Conservation (phyloP, 2,113 vertebrate species). For the Podilymbus podiceps region DNA sequence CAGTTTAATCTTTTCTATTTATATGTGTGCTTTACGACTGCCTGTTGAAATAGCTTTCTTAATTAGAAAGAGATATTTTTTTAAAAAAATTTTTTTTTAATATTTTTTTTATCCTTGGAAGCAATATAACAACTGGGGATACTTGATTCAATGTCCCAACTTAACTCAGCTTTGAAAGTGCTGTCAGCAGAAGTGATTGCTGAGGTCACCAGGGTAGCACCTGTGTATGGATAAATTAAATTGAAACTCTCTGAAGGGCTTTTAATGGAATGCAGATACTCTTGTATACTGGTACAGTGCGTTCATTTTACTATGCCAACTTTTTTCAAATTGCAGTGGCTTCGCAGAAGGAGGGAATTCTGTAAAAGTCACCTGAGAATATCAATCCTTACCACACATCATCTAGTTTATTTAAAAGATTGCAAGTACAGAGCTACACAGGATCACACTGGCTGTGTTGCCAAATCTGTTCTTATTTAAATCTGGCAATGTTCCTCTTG, state of each 20-base stretch:
- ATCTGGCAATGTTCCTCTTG: neutral
- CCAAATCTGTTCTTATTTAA: neutral
- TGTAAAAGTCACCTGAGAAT: neutral
- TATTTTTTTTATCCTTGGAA: neutral
- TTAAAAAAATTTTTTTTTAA: rapidly evolving
- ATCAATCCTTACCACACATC: neutral
- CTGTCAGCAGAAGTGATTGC: neutral
- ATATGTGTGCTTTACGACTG: neutral
- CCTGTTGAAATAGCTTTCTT: neutral
- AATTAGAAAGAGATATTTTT: neutral
- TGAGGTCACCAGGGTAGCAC: neutral
- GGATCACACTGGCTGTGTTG: neutral
- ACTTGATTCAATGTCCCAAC: neutral
- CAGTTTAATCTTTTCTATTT: neutral
- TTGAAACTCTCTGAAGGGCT: neutral
- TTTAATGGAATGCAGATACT: neutral
- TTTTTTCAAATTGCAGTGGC: neutral
- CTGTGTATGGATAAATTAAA: neutral
- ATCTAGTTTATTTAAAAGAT: neutral
- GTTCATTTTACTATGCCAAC: neutral
- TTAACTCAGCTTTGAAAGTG: neutral
- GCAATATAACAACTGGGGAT: neutral
- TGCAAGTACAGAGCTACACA: neutral
- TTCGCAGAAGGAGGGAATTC: neutral
- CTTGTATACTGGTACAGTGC: neutral